Percentiles rank a stretch among this genome's conserved stretches.
Evolutionary conservation across 1,140 invertebrate genomes (phyloP).

Genomic region (Copidosoma floridanum): DNA sequence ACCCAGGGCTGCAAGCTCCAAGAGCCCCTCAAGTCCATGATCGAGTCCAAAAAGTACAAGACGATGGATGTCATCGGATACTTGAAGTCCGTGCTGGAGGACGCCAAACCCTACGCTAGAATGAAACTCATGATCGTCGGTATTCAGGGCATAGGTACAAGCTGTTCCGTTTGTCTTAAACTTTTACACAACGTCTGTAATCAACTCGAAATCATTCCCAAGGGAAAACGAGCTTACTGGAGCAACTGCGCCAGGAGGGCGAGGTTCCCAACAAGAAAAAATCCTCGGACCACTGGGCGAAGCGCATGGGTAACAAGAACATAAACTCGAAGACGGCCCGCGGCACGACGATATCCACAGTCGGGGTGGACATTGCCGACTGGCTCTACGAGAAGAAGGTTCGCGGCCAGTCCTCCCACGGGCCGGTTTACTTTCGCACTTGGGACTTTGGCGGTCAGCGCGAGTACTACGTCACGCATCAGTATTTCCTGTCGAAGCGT

Average conservation of each 20-base stretch:
- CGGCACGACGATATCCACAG: slow-evolving; percentile 87
- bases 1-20: slow-evolving; percentile 84
- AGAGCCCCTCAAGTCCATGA: slow-evolving; percentile 89
- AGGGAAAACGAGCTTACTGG: slow-evolving; percentile 77
- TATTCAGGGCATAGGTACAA: slow-evolving; percentile 73
- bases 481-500: slow-evolving; percentile 95
- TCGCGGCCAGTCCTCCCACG: slow-evolving; percentile 69
- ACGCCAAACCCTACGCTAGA: slow-evolving; percentile 89
- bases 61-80: slow-evolving; percentile 97
- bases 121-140: slow-evolving; percentile 99
- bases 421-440: slow-evolving; percentile 92
- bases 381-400: slow-evolving; percentile 88
- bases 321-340: slow-evolving; percentile 72
- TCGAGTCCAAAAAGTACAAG: slow-evolving; percentile 89
- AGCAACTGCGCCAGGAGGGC: slow-evolving; percentile 84
- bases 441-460: slow-evolving; percentile 99
- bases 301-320: slow-evolving; percentile 88
- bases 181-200: no score
- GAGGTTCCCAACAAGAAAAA: slow-evolving; percentile 72
- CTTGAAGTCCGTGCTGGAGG: slow-evolving; percentile 84
- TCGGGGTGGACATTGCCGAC: slow-evolving; percentile 94
- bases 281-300: slow-evolving; percentile 87
- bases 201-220: no score
- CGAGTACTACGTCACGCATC: slow-evolving; percentile 96
- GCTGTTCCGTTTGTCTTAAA: no score